These are phyloP conservation scores for Percina caprodes DNA, from an alignment of 2,113 vertebrate genomes.

Conservation along the genomic window DNA sequence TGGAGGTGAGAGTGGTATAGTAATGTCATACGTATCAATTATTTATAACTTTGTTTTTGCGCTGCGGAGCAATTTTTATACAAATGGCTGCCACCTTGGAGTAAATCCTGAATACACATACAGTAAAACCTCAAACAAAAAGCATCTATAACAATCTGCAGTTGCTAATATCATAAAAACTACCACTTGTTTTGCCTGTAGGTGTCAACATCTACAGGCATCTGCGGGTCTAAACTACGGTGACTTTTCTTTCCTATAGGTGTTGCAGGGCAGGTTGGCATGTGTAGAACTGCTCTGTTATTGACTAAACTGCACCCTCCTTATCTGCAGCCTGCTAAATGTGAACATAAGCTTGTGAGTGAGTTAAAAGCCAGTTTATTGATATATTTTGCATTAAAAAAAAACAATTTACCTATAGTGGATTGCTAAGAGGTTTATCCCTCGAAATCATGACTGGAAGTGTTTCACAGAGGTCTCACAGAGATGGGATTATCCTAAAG, in stretches of 20 bases:
- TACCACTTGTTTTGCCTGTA: neutral
- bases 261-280: neutral
- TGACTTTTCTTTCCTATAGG: neutral
- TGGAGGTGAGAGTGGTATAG: too few relatives aligned
- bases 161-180: neutral
- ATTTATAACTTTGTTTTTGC: too few relatives aligned
- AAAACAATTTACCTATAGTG: conserved; percentile 1
- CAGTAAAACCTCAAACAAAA: neutral
- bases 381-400: neutral
- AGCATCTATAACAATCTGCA: neutral
- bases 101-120: neutral
- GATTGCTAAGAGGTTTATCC: neutral
- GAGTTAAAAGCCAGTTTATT: neutral
- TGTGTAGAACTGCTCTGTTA: neutral
- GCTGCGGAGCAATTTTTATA: neutral
- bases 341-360: neutral
- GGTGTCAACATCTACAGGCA: neutral
- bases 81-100: neutral
- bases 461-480: conserved; percentile 22
- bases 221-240: neutral
- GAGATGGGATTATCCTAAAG: conserved; percentile 48
- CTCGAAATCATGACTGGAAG: conserved; percentile 24
- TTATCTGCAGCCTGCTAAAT: neutral
- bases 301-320: conserved; percentile 11
- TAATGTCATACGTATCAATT: too few relatives aligned